A percentile compares a stretch with the other conserved stretches of the same genome.
Evolutionary conservation across 1,140 invertebrate species (phyloP).

Genomic region (Piezodorus guildinii): DNA sequence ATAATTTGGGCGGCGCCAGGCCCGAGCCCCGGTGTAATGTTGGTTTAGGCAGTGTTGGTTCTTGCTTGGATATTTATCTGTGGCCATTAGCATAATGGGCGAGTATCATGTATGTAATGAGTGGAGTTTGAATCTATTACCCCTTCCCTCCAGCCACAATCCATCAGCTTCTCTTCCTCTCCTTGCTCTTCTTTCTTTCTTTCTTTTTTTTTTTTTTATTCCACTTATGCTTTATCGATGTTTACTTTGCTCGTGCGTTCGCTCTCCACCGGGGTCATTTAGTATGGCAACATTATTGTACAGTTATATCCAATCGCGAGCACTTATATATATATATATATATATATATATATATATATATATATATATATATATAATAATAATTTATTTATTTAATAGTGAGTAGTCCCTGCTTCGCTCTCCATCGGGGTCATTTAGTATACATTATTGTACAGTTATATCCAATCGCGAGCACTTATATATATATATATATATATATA

Average conservation of each 20-base stretch:
- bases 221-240: slow-evolving; percentile 5
- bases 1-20: slow-evolving; percentile 11
- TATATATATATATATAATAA: no score
- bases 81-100: slow-evolving; percentile 12
- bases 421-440: no score
- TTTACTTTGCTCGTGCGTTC: neutral
- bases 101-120: slow-evolving; percentile 16
- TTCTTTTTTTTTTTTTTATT: neutral
- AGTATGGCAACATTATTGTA: no score
- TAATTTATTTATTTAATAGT: no score
- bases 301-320: no score
- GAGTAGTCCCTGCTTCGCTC: no score
- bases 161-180: slow-evolving; percentile 8
- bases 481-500: no score
- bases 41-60: slow-evolving; percentile 5
- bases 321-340: no score
- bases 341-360: no score
- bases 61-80: slow-evolving; percentile 7
- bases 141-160: neutral
- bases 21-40: slow-evolving; percentile 4
- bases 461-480: no score
- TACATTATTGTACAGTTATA: no score
- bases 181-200: neutral
- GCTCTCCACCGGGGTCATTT: no score
- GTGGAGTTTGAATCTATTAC: slow-evolving; percentile 14